Conservation (phyloP, 53 echinoderm and acorn worm genomes). For the Holothuria leucospilota region DNA sequence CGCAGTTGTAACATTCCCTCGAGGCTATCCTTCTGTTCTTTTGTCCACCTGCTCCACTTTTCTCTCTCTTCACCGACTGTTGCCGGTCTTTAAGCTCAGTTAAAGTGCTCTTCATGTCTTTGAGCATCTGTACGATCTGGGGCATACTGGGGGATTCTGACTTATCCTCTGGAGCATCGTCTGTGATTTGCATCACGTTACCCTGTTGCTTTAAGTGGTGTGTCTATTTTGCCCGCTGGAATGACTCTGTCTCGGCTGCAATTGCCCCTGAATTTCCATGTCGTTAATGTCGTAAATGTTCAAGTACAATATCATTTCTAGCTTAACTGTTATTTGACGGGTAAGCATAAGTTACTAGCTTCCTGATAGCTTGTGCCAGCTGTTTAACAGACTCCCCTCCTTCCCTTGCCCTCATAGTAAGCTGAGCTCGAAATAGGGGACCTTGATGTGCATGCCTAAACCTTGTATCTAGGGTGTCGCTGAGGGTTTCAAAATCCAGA, state of each 20-base stretch:
- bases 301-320: not conserved
- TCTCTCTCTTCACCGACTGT: too few relatives aligned
- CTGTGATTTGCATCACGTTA: slow-evolving; percentile 1
- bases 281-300: not conserved
- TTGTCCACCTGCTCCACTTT: slow-evolving; percentile 3
- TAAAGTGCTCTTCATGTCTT: too few relatives aligned
- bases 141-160: not conserved
- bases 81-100: too few relatives aligned
- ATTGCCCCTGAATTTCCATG: not conserved
- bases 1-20: slow-evolving; percentile 14
- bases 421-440: slow-evolving; percentile 1
- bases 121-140: slow-evolving; percentile 21
- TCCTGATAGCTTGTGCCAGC: not conserved
- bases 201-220: slow-evolving; percentile 16
- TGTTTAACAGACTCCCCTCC: not conserved
- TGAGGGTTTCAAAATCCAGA: not conserved
- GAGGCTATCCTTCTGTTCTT: slow-evolving; percentile 1
- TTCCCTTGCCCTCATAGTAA: not conserved
- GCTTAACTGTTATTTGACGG: not conserved
- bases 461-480: not conserved
- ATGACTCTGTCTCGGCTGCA: not conserved
- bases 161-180: slow-evolving; percentile 12
- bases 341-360: not conserved
- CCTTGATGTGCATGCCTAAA: not conserved
- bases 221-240: not conserved